These are phyloP conservation scores for Andricus grossulariae DNA, from an alignment of 1,140 invertebrate species.

Conservation along the genomic window DNA sequence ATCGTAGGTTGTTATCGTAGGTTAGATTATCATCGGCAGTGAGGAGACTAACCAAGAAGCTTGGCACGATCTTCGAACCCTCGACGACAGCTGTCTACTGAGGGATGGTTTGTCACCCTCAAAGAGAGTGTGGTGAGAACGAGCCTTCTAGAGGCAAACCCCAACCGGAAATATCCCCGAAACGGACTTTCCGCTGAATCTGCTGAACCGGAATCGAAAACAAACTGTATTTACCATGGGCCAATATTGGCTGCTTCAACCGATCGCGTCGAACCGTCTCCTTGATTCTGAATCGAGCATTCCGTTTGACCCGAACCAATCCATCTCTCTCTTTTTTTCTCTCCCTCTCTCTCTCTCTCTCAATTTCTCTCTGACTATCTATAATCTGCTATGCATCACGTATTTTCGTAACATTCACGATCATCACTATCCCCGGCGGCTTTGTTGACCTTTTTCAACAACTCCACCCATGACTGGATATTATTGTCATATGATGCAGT, in stretches of 20 bases:
- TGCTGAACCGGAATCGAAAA: conserved; percentile 19
- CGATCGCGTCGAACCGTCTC: neutral
- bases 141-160: neutral
- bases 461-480: too few relatives aligned
- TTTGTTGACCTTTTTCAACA: too few relatives aligned
- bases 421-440: too few relatives aligned
- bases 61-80: neutral
- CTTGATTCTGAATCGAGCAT: conserved; percentile 34
- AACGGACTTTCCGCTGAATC: neutral
- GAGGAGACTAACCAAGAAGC: neutral
- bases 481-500: too few relatives aligned
- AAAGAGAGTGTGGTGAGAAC: conserved; percentile 3
- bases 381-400: neutral
- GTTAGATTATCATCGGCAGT: neutral
- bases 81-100: conserved; percentile 11
- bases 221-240: conserved; percentile 31
- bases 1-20: neutral
- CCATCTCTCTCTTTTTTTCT: neutral
- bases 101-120: neutral
- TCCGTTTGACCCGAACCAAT: conserved; percentile 41
- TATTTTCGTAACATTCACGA: neutral
- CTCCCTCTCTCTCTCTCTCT: neutral
- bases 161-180: conserved; percentile 6
- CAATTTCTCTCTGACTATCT: neutral
- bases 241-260: conserved; percentile 24